Evolutionary conservation across 2,797 vertebrate species (phyloP).

Genomic region (Eupleurogrammus muticus): DNA sequence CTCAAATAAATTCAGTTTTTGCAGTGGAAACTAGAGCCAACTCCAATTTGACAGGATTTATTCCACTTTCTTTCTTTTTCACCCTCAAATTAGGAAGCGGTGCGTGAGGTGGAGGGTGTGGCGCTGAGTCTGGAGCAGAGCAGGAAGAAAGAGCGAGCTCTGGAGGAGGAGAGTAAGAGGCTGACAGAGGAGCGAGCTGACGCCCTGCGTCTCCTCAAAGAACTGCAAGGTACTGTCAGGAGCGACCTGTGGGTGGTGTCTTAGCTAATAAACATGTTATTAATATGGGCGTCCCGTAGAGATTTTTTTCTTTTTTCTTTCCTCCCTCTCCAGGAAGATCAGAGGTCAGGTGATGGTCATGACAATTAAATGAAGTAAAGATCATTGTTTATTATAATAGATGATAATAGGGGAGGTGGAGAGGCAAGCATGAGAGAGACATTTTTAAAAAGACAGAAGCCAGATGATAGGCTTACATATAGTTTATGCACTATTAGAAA

Average conservation of each 20-base stretch:
- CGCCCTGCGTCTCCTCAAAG: slow-evolving; percentile 79
- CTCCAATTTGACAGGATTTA: slow-evolving; percentile 18
- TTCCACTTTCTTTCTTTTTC: slow-evolving; percentile 27
- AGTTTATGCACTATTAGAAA: too few species aligned
- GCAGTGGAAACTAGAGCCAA: neutral
- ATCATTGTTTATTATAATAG: too few species aligned
- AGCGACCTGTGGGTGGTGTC: slow-evolving; percentile 1
- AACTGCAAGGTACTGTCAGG: slow-evolving; percentile 80
- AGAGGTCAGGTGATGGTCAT: slow-evolving; percentile 1
- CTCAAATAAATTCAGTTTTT: neutral
- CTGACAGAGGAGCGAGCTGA: slow-evolving; percentile 78
- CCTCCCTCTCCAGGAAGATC: neutral
- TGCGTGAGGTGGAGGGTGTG: slow-evolving; percentile 76
- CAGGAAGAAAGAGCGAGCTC: slow-evolving; percentile 73
- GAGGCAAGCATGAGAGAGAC: too few species aligned
- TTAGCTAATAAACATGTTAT: neutral
- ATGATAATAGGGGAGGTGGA: too few species aligned
- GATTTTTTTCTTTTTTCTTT: neutral
- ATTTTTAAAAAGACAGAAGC: too few species aligned
- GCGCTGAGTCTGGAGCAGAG: slow-evolving; percentile 81
- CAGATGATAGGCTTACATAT: too few species aligned
- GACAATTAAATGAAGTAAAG: neutral
- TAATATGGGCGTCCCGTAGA: neutral
- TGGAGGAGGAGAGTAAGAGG: slow-evolving; percentile 83
- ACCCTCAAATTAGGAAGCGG: slow-evolving; percentile 70